Percentiles rank a stretch among this genome's conserved stretches.
Conservation (phyloP, 2,797 vertebrate genomes). For the Chiroxiphia lanceolata region DNA sequence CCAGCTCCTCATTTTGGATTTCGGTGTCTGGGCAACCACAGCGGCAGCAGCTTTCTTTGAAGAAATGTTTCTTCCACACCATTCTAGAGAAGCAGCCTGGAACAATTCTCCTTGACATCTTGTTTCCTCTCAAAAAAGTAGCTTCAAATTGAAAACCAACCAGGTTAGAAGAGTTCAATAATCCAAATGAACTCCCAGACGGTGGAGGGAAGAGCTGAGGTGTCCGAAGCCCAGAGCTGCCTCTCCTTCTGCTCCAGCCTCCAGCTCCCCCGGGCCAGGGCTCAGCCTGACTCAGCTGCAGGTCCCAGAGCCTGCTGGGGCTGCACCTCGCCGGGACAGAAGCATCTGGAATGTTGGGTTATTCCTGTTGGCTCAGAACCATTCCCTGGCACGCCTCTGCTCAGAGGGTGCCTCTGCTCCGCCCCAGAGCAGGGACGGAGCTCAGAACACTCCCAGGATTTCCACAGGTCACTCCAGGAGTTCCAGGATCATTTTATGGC, state of each 20-base stretch:
- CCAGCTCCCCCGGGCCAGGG: conserved; percentile 61
- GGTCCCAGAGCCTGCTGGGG: conserved; percentile 63
- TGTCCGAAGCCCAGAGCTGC: not conserved
- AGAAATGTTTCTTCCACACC: conserved; percentile 36
- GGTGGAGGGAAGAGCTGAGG: not conserved
- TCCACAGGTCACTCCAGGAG: not conserved
- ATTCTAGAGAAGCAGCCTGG: conserved; percentile 30
- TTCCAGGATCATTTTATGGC: not conserved
- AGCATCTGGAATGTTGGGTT: conserved; percentile 3
- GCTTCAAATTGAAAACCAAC: not conserved
- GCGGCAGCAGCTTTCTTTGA: conserved; percentile 53
- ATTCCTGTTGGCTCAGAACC: not conserved
- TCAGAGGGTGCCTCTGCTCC: not conserved
- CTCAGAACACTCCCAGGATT: not conserved
- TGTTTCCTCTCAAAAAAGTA: not conserved
- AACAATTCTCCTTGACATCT: conserved; percentile 51
- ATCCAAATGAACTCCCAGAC: not conserved
- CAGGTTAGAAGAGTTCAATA: not conserved
- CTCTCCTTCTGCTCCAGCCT: conserved; percentile 15
- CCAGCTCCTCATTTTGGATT: conserved; percentile 48
- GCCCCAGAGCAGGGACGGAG: not conserved
- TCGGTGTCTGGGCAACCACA: conserved; percentile 68
- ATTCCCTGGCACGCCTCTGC: not conserved
- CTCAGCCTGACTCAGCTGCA: conserved; percentile 51
- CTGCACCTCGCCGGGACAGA: not conserved